These are phyloP conservation scores for Hippolais icterina DNA, from an alignment of 2,113 vertebrate genomes.

Conservation along the genomic window DNA sequence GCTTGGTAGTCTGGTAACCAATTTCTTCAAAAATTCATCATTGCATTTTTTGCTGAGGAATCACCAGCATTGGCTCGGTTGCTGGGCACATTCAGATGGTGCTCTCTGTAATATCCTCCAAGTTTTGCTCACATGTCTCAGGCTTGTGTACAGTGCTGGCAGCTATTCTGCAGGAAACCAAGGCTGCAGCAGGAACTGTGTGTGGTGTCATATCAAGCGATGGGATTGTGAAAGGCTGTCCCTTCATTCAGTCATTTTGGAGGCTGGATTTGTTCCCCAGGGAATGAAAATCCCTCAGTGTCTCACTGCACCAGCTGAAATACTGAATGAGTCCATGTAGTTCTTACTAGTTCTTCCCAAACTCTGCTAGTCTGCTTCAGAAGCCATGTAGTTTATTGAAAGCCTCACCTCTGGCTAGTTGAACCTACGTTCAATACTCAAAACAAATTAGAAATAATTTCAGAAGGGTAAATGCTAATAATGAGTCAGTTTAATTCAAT, in stretches of 20 bases:
- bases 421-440: not conserved
- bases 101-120: not conserved
- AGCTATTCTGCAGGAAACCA: not conserved
- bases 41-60: not conserved
- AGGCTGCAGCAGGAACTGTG: not conserved
- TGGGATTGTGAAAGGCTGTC: not conserved
- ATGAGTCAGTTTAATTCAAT: not conserved
- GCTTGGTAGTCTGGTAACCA: not conserved
- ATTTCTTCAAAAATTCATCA: not conserved
- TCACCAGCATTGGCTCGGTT: not conserved
- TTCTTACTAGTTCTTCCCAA: not conserved
- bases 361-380: not conserved
- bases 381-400: not conserved
- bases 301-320: not conserved
- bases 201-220: not conserved
- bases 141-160: not conserved
- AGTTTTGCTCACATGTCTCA: not conserved
- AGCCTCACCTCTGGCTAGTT: not conserved
- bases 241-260: not conserved
- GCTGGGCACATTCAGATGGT: not conserved
- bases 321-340: not conserved
- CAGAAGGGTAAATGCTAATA: not conserved
- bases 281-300: not conserved
- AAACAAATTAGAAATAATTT: conserved; percentile 14
- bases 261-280: not conserved